phyloP scores from a whole-genome alignment of 2,888 invertebrate species.

The Molorchus minor region DNA sequence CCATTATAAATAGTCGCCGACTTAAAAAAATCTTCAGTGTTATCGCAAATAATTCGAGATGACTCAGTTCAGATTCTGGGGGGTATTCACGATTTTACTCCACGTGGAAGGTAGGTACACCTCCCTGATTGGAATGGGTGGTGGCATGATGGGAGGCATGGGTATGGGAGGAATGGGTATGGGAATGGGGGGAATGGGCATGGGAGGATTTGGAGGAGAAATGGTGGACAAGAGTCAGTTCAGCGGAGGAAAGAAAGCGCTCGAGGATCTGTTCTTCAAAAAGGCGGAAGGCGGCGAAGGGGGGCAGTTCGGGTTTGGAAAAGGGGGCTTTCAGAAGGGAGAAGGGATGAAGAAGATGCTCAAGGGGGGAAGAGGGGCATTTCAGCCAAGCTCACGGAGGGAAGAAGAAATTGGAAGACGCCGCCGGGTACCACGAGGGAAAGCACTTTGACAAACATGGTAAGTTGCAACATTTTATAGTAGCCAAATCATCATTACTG shows the following conservation, averaged over 20 bases:
- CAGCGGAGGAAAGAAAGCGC: conserved; percentile 1
- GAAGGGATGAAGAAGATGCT: conserved; percentile 12
- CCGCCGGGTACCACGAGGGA: conserved; percentile 1
- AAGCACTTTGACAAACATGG: conserved; percentile 9
- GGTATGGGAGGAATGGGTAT: conserved; percentile 32
- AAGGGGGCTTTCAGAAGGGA: conserved; percentile 11
- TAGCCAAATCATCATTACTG: too few species aligned
- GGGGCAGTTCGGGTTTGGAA: conserved; percentile 8
- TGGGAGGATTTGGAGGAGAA: conserved; percentile 24
- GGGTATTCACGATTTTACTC: conserved; percentile 9
- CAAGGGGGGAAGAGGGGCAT: conserved; percentile 1
- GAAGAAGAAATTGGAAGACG: conserved; percentile 2
- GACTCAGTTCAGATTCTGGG: background rate
- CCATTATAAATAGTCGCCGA: too few species aligned
- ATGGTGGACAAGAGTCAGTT: conserved; percentile 11
- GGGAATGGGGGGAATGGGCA: conserved; percentile 50
- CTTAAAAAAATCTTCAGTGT: conserved; percentile 11
- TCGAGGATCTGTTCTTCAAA: conserved; percentile 17
- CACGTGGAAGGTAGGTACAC: background rate
- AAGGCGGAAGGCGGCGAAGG: conserved; percentile 1
- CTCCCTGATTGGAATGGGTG: background rate
- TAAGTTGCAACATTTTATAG: background rate
- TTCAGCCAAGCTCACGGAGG: conserved; percentile 1
- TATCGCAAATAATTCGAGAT: conserved; percentile 7
- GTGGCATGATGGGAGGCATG: background rate